These are phyloP conservation scores for Dolichoris vasculosae DNA, from an alignment of 1,140 invertebrate species.

Conservation along the genomic window DNA sequence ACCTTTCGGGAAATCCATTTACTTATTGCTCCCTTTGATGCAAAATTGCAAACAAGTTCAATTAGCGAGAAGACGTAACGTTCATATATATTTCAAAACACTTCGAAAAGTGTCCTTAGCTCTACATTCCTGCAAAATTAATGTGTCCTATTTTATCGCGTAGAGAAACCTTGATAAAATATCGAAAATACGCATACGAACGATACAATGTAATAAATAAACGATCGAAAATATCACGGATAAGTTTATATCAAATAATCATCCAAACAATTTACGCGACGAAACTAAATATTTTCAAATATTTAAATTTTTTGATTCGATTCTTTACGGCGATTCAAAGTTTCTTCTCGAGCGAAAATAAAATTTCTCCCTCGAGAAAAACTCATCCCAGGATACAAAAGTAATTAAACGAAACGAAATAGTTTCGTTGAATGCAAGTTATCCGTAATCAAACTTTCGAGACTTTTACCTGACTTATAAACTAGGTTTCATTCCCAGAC, in stretches of 20 bases:
- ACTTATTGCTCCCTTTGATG: conserved; percentile 35
- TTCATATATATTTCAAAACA: background rate
- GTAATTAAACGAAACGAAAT: background rate
- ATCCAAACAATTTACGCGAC: too few relatives aligned
- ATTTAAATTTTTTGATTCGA: too few relatives aligned
- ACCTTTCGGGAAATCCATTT: conserved; percentile 20
- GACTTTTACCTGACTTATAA: background rate
- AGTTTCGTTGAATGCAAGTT: background rate
- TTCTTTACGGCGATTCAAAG: too few relatives aligned
- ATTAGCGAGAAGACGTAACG: background rate
- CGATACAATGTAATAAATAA: too few relatives aligned
- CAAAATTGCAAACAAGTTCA: conserved; percentile 41
- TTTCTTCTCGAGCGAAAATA: background rate
- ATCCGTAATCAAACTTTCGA: background rate
- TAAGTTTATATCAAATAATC: too few relatives aligned
- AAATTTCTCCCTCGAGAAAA: background rate
- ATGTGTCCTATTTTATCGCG: background rate
- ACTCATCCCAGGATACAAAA: background rate
- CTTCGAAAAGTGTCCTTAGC: background rate
- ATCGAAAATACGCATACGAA: background rate
- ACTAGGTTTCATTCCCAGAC: background rate
- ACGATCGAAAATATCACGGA: too few relatives aligned
- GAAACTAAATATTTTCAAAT: too few relatives aligned
- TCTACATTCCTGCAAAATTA: background rate
- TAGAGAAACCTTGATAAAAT: background rate